Evolutionary conservation across 2,113 vertebrate genomes (phyloP), one percentile per base, ranked within the genome.

Genomic region (Toxotes jaculatrix): DNA sequence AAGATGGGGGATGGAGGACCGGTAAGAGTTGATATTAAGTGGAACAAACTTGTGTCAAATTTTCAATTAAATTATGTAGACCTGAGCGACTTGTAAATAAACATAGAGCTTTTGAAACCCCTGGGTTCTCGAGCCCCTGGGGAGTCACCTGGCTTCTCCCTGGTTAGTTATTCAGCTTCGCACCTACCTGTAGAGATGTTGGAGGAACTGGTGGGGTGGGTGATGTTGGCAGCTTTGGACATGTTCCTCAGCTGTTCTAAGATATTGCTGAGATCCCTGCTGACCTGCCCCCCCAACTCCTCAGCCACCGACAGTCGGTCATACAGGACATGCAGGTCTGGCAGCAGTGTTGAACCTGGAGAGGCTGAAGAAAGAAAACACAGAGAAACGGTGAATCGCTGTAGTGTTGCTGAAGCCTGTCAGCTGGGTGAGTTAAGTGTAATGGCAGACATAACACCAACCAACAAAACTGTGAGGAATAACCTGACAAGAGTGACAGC

Each of bases 241-340:
- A 81, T 10, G 61, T 34, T 45, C 47, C 80, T 95, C 36, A 97
- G 87, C 80, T 91, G 83, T 21, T 87, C 74, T 14, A 97, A 71
- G 66, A 89, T 80, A 47, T 27, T 66, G 43, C 62, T 88, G 75
- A 97, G 88, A 16, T 96, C 86, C 0, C 45, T 82, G 11, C 62
- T 93, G 74, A 94, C 91, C 82, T 77, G 89, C 56, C 71, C 84
- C 13, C 88, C 95, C 89, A 93, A 82, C 80, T 95, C 85, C 86
- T 96, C 94, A 21, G 93, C 94, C 31, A 43, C 61, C 51, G 84
- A 0, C 0, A 97, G 84, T 7, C 89, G 95, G 73, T 94, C 62
- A 9, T 84, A 91, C 77, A 98, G 92, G 57, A 88, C 87, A 83
- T 88, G 85, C 79, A 97, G 60, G 27, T 94, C 92, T 3, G 69